These are phyloP conservation scores for Sepioteuthis lessoniana DNA, from an alignment of 2,888 invertebrate species.

Conservation along the genomic window DNA sequence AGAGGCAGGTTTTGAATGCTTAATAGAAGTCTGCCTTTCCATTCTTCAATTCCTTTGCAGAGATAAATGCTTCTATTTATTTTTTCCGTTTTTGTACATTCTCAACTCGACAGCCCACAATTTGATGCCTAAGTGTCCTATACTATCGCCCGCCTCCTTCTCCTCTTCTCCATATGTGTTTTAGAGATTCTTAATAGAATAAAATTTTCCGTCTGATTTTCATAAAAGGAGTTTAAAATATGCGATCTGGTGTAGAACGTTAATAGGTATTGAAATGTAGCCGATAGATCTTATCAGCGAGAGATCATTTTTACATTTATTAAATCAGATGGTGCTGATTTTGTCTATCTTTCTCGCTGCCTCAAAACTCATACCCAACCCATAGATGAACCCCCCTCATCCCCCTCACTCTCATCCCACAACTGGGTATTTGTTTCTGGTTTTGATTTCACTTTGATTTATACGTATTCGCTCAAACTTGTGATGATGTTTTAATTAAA, in stretches of 20 bases:
- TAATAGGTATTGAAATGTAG: conserved; percentile 14
- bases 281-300: background rate
- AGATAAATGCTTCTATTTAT: conserved; percentile 1
- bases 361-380: background rate
- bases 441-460: background rate
- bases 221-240: conserved; percentile 33
- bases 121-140: background rate
- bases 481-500: conserved; percentile 12
- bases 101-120: background rate
- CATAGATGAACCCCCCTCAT: background rate
- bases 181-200: background rate
- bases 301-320: conserved; percentile 33
- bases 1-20: background rate
- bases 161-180: background rate
- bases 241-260: background rate
- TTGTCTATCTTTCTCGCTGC: background rate
- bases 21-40: background rate
- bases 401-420: background rate
- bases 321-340: background rate
- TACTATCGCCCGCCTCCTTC: background rate
- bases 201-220: conserved; percentile 25
- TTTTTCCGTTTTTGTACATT: background rate
- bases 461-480: background rate
- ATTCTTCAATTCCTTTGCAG: background rate
- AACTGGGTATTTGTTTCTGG: background rate